phyloP scores from a whole-genome alignment of 2,888 invertebrate genomes.

The Matsumyia berberina region DNA sequence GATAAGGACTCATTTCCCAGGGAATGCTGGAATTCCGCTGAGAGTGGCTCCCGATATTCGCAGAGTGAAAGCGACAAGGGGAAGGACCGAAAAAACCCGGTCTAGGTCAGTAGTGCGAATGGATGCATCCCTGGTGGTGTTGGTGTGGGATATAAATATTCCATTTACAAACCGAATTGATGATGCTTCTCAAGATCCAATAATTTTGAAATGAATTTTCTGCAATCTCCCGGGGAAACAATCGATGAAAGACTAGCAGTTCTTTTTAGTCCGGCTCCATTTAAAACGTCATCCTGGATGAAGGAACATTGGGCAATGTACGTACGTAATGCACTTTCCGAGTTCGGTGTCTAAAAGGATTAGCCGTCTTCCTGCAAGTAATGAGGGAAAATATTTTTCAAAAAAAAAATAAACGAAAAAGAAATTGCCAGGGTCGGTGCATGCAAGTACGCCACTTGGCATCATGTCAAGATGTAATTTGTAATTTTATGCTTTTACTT shows the following conservation, averaged over 20 bases:
- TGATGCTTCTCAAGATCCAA: slow-evolving; percentile 39
- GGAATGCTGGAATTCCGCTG: background rate
- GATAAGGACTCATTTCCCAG: slow-evolving; percentile 41
- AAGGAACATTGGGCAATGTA: background rate
- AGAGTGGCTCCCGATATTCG: background rate
- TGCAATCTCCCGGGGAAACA: slow-evolving; percentile 24
- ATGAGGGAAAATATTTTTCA: slow-evolving; percentile 5
- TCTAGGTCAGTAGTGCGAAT: slow-evolving; percentile 71
- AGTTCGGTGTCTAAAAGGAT: slow-evolving; percentile 24
- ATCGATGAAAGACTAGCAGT: slow-evolving; percentile 43
- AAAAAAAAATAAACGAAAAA: background rate
- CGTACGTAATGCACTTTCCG: slow-evolving; percentile 34
- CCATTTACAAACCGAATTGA: slow-evolving; percentile 56
- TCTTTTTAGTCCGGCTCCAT: background rate
- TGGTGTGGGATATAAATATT: slow-evolving; percentile 57
- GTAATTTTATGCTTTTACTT: slow-evolving; percentile 45
- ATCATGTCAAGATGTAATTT: slow-evolving; percentile 63
- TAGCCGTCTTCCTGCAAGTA: slow-evolving; percentile 26
- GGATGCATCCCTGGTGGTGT: slow-evolving; percentile 50
- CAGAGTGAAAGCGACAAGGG: slow-evolving; percentile 23
- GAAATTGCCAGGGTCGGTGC: slow-evolving; percentile 35
- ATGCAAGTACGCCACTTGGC: slow-evolving; percentile 50
- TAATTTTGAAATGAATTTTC: slow-evolving; percentile 61
- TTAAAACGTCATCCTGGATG: slow-evolving; percentile 19
- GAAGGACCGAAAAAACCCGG: slow-evolving; percentile 38